Conservation (phyloP, 1,140 invertebrate species). For the Diorhabda carinulata region DNA sequence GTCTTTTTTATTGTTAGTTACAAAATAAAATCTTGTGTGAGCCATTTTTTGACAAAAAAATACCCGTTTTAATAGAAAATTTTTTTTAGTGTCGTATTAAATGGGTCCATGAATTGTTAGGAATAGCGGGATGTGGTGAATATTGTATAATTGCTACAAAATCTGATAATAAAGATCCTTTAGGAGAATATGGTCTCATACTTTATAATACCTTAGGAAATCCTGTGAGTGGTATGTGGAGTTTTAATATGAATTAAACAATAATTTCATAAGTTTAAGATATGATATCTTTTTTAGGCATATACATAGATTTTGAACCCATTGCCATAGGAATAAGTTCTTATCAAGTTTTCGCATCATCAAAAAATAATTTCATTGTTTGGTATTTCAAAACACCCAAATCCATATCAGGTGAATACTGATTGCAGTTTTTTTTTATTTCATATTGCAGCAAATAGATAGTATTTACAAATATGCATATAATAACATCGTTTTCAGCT, state of each 20-base stretch:
- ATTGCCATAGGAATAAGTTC: slow-evolving; percentile 63
- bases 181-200: slow-evolving; percentile 65
- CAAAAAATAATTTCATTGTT: slow-evolving; percentile 72
- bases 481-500: slow-evolving; percentile 19
- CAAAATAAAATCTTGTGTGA: too few relatives aligned
- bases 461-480: background rate
- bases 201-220: slow-evolving; percentile 88
- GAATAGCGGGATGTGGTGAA: slow-evolving; percentile 67
- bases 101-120: slow-evolving; percentile 65
- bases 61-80: too few relatives aligned
- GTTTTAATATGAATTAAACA: background rate
- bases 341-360: slow-evolving; percentile 72
- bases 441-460: too few relatives aligned
- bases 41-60: too few relatives aligned
- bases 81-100: slow-evolving; percentile 60
- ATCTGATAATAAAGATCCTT: slow-evolving; percentile 55
- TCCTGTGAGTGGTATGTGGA: slow-evolving; percentile 67
- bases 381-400: slow-evolving; percentile 86
- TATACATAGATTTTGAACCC: slow-evolving; percentile 71
- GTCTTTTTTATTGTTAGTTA: background rate
- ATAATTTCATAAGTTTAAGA: too few relatives aligned
- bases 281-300: slow-evolving; percentile 46
- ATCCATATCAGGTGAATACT: slow-evolving; percentile 41
- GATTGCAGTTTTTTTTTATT: background rate
- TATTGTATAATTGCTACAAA: slow-evolving; percentile 66